phyloP scores from a whole-genome alignment of 1,140 invertebrate species.

The Drosophila busckii region DNA sequence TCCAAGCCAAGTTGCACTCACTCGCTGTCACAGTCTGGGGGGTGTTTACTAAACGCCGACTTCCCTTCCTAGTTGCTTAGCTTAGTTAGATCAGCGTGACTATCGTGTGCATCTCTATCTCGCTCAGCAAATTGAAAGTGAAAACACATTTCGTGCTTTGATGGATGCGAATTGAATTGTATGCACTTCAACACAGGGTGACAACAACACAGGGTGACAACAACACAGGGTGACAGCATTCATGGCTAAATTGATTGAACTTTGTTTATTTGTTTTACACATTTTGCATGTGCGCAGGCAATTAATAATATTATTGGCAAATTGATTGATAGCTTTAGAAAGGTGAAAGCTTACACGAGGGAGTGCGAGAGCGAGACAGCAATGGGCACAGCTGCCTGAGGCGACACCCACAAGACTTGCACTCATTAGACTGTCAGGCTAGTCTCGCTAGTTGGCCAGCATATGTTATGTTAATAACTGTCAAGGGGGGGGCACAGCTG shows the following conservation, averaged over 20 bases:
- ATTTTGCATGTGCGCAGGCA: too few relatives aligned
- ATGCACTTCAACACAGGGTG: background rate
- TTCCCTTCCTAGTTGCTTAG: slow-evolving; percentile 48
- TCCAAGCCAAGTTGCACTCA: slow-evolving; percentile 7
- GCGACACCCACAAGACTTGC: too few relatives aligned
- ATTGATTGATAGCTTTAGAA: slow-evolving; percentile 32
- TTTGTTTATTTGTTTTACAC: too few relatives aligned
- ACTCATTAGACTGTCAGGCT: too few relatives aligned
- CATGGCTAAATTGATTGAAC: too few relatives aligned
- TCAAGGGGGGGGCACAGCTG: background rate
- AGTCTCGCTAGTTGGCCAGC: background rate
- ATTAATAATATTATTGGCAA: too few relatives aligned
- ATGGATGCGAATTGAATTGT: background rate
- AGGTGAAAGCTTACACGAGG: slow-evolving; percentile 24
- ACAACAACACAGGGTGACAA: slow-evolving; percentile 1
- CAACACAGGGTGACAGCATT: too few relatives aligned
- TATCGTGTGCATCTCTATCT: slow-evolving; percentile 13
- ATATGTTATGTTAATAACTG: background rate
- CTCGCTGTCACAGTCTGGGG: background rate
- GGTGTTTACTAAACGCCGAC: slow-evolving; percentile 32
- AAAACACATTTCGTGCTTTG: slow-evolving; percentile 7
- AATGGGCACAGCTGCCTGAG: too few relatives aligned
- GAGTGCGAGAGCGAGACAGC: too few relatives aligned
- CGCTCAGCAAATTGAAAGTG: slow-evolving; percentile 30
- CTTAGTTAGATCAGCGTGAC: background rate